Evolutionary conservation across 1,140 invertebrate species (phyloP).

Genomic region (Oncopodura yosiiana): DNA sequence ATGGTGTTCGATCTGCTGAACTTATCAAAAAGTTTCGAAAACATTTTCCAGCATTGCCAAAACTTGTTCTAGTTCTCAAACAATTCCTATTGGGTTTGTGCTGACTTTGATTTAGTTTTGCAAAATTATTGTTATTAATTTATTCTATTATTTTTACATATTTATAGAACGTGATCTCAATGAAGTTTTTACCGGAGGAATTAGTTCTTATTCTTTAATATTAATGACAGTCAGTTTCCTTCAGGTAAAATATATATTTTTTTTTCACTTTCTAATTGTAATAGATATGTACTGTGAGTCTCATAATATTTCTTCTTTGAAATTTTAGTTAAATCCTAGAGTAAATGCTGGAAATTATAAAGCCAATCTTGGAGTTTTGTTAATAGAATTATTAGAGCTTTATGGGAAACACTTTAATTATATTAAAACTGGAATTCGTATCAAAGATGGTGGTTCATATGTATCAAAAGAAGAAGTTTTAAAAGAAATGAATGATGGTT

Average conservation of each 20-base stretch:
- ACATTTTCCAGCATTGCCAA: conserved; percentile 74
- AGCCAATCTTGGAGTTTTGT: conserved; percentile 80
- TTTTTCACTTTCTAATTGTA: neutral
- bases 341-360: conserved; percentile 48
- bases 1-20: conserved; percentile 87
- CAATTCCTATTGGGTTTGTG: conserved; percentile 92
- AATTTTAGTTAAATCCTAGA: conserved; percentile 59
- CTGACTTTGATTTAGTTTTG: no score
- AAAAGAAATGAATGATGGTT: conserved; percentile 83
- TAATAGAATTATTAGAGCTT: conserved; percentile 96
- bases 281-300: no score
- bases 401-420: conserved; percentile 97
- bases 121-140: no score
- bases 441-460: conserved; percentile 88
- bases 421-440: conserved; percentile 82
- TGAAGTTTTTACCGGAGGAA: conserved; percentile 97
- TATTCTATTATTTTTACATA: no score
- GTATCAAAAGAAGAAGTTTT: conserved; percentile 88
- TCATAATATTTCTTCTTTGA: conserved; percentile 23
- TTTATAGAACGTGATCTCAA: conserved; percentile 96
- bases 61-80: conserved; percentile 92
- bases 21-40: conserved; percentile 77
- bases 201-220: conserved; percentile 96
- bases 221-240: conserved; percentile 97
- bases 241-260: no score